Conservation (phyloP, 2,888 invertebrate genomes). For the Saturnia japonica region DNA sequence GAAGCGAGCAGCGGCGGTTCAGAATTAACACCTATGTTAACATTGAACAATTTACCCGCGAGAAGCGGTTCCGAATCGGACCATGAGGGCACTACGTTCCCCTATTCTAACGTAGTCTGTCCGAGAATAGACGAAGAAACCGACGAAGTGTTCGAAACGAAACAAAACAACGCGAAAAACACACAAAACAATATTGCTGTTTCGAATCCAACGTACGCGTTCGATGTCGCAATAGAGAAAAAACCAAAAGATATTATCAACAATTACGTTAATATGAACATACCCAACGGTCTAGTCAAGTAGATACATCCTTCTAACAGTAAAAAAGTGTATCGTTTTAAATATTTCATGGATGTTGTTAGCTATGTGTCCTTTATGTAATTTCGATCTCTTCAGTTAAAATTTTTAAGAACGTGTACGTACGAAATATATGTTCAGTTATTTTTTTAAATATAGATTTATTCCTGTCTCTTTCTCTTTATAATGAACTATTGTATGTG, state of each 20-base stretch:
- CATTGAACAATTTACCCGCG: constrained; percentile 63
- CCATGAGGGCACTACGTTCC: constrained; percentile 63
- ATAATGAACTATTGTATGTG: not conserved
- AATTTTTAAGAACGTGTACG: not conserved
- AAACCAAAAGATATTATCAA: constrained; percentile 63
- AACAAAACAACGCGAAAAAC: constrained; percentile 62
- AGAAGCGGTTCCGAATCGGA: constrained; percentile 72
- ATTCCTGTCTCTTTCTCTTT: not conserved
- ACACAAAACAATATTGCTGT: constrained; percentile 55
- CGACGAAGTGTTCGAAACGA: constrained; percentile 69
- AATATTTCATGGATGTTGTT: not conserved
- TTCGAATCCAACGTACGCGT: constrained; percentile 71
- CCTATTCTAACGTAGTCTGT: constrained; percentile 48
- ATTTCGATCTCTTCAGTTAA: constrained; percentile 15
- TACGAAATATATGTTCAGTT: constrained; percentile 3
- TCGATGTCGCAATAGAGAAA: constrained; percentile 61
- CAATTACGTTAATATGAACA: constrained; percentile 58
- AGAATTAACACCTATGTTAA: constrained; percentile 81
- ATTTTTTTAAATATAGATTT: constrained; percentile 1
- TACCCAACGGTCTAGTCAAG: constrained; percentile 76
- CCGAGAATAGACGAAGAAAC: constrained; percentile 67
- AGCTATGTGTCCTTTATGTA: constrained; percentile 7
- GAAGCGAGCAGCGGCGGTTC: constrained; percentile 58
- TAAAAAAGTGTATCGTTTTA: constrained; percentile 3
- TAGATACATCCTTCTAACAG: constrained; percentile 42